phyloP scores from a whole-genome alignment of 2,888 invertebrate genomes.

The Amiota minor region DNA sequence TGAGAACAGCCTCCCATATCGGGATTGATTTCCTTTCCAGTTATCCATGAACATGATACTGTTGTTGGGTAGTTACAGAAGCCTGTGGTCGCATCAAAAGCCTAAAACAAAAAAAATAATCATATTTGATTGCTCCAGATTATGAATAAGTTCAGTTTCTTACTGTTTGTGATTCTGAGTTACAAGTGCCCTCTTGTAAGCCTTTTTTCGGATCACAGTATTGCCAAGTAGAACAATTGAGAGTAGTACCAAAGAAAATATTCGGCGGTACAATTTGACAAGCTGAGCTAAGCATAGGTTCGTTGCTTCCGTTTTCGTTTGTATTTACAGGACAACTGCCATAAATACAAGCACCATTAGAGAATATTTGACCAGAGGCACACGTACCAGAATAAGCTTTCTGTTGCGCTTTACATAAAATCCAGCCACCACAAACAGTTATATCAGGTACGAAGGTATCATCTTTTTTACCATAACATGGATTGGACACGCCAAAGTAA shows the following conservation, averaged over 20 bases:
- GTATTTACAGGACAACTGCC: slow-evolving; percentile 45
- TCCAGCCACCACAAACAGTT: slow-evolving; percentile 45
- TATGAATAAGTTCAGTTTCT: background rate
- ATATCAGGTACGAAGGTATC: slow-evolving; percentile 37
- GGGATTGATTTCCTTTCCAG: slow-evolving; percentile 30
- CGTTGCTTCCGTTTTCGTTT: background rate
- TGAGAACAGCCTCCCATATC: background rate
- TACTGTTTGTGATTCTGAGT: background rate
- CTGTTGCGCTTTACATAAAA: slow-evolving; percentile 42
- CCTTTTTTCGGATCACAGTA: background rate
- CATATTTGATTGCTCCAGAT: no score
- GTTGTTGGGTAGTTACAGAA: slow-evolving; percentile 2
- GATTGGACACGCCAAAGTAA: slow-evolving; percentile 26
- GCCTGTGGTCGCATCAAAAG: background rate
- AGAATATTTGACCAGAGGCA: slow-evolving; percentile 39
- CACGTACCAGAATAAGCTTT: slow-evolving; percentile 42
- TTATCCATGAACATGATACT: slow-evolving; percentile 45
- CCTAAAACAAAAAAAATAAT: background rate
- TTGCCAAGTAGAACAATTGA: slow-evolving; percentile 46
- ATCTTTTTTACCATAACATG: slow-evolving; percentile 38
- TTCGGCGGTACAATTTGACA: slow-evolving; percentile 48
- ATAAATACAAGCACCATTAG: slow-evolving; percentile 36
- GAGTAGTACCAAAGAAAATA: slow-evolving; percentile 49
- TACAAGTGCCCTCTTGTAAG: slow-evolving; percentile 38
- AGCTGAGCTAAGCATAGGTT: background rate